Evolutionary conservation across 2,113 vertebrate genomes (phyloP), one percentile per base, ranked within the genome.

Genomic region (Microcebus ravelobensis): DNA sequence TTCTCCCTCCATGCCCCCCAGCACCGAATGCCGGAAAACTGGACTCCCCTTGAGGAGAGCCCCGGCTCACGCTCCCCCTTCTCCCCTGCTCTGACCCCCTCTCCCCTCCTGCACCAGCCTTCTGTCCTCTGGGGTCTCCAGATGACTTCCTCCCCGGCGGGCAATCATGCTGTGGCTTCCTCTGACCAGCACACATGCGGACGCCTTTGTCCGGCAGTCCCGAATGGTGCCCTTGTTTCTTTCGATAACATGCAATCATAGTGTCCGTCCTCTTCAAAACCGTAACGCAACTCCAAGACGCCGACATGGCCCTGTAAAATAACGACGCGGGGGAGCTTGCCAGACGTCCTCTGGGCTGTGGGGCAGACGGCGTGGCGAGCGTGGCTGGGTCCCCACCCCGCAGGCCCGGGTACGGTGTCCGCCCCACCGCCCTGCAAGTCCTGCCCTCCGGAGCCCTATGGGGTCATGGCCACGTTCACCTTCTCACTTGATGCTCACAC

Each of bases 21-120:
- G 29, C 14, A 8, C 27, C 17, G 14, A n/a, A 7, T 0, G 0
- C 17, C 17, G 5, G 9, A 0, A 27, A 48, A 13, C 25, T 1
- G 14, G 34, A 15, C 63, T 36, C 3, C 0, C 27, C 42, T 9
- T 27, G 9, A 55, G 34, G 23, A 21, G 2, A 36, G 42, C 36
- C 70, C 34, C 8, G 12, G 55, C 83, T 14, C 14, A 6, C 1
- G 6, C 73, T n/a, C 52, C 3, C 13, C 23, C 31, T 67, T n/a
- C 8, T 21, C 23, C 7, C 8, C 1, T 17, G 45, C 11, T 15
- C 36, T 29, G 27, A 6, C 29, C 29, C 2, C 59, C 50, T 50
- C 50, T 52, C 20, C 42, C 27, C 42, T 0, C 0, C 36, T 31
- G 1, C 0, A 4, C 27, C 52, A 17, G 39, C 5, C 23, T 20